phyloP scores from a whole-genome alignment of 1,140 invertebrate species.

The Pseudomyrmex pallidus region DNA sequence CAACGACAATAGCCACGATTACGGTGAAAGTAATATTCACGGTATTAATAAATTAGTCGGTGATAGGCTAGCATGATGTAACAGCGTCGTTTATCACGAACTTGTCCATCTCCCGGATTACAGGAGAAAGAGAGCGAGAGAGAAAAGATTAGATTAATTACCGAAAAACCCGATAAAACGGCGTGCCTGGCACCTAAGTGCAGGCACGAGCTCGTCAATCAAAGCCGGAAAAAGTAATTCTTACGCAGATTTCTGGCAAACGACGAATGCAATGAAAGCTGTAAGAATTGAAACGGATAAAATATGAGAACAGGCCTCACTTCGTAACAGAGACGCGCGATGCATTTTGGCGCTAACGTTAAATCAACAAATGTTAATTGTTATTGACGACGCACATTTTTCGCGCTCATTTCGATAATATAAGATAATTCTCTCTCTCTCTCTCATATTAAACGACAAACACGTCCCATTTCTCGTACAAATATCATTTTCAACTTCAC shows the following conservation, averaged over 20 bases:
- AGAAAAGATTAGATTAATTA: slow-evolving; percentile 55
- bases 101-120: slow-evolving; percentile 55
- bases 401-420: slow-evolving; percentile 4
- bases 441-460: too few relatives aligned
- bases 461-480: too few relatives aligned
- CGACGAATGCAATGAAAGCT: slow-evolving; percentile 23
- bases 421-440: not conserved
- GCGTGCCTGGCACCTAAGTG: slow-evolving; percentile 47
- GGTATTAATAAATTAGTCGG: slow-evolving; percentile 58
- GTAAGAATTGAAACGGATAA: slow-evolving; percentile 9
- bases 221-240: slow-evolving; percentile 55
- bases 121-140: not conserved
- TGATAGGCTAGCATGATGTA: slow-evolving; percentile 58
- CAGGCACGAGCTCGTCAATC: slow-evolving; percentile 53
- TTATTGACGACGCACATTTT: not conserved
- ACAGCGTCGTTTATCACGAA: slow-evolving; percentile 59
- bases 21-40: slow-evolving; percentile 54
- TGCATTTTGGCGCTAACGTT: not conserved
- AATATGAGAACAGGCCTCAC: not conserved
- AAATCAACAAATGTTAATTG: not conserved
- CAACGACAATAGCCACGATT: slow-evolving; percentile 42
- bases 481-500: not conserved
- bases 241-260: slow-evolving; percentile 22
- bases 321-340: not conserved
- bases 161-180: slow-evolving; percentile 56